A percentile compares a stretch with the other conserved stretches of the same genome.
Conservation (phyloP, 2,888 invertebrate species). For the Aphodius sticticus region DNA sequence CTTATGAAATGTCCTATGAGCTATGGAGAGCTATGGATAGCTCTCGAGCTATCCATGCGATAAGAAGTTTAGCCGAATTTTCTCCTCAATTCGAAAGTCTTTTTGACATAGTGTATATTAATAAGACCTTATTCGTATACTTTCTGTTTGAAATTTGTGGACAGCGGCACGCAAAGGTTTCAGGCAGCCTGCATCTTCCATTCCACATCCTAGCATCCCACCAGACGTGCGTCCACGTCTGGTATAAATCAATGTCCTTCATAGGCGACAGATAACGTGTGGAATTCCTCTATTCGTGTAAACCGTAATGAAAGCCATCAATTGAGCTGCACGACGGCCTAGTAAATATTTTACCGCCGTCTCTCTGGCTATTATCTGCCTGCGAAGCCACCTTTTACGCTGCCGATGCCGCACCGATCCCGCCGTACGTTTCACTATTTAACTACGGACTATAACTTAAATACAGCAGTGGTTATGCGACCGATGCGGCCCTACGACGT, state of each 20-base stretch:
- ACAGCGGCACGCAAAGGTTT: neutral
- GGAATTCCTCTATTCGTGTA: conserved; percentile 21
- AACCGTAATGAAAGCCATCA: conserved; percentile 23
- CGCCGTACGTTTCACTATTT: no score
- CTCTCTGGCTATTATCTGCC: conserved; percentile 4
- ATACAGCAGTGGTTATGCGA: neutral
- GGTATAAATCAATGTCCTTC: neutral
- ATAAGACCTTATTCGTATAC: neutral
- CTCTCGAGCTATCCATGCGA: no score
- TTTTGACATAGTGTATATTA: no score
- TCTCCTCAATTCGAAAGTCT: no score
- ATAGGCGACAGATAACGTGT: conserved; percentile 4
- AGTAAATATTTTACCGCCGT: neutral
- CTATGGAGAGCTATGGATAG: no score
- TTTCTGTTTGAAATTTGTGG: neutral
- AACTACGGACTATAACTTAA: neutral
- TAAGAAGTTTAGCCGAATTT: no score
- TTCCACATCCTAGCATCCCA: neutral
- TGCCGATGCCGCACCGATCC: neutral
- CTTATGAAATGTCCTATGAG: no score
- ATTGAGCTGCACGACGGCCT: conserved; percentile 8
- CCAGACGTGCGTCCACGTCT: neutral
- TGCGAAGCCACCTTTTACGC: neutral
- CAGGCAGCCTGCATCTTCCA: neutral
- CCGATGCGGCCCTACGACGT: no score